Percentiles rank a stretch among this genome's conserved stretches.
Conservation (phyloP, 2,888 invertebrate genomes). For the Trachelus iudaicus region DNA sequence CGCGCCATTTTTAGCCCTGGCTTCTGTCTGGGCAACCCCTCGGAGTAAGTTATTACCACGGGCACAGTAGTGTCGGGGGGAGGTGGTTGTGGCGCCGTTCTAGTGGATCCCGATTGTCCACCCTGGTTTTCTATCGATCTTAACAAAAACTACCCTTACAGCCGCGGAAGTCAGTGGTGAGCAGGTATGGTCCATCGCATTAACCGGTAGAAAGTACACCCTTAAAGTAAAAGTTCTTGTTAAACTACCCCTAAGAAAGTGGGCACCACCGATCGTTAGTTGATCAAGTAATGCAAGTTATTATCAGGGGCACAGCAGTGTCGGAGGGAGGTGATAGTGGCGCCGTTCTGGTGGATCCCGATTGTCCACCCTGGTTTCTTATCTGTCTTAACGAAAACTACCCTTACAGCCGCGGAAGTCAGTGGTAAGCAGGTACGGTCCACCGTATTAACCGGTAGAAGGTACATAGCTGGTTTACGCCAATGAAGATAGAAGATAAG, state of each 20-base stretch:
- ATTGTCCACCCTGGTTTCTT: background rate
- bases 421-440: background rate
- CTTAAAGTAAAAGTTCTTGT: background rate
- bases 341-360: background rate
- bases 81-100: background rate
- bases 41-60: slow-evolving; percentile 3
- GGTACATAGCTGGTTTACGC: background rate
- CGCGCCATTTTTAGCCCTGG: slow-evolving; percentile 27
- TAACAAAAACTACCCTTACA: background rate
- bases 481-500: background rate
- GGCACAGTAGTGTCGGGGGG: background rate
- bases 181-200: background rate
- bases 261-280: background rate
- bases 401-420: background rate
- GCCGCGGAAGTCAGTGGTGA: background rate
- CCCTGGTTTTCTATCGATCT: background rate
- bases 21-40: slow-evolving; percentile 16
- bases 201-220: background rate
- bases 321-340: background rate
- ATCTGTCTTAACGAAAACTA: background rate
- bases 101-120: background rate
- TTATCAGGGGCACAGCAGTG: background rate
- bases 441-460: background rate
- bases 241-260: background rate
- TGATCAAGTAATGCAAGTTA: background rate